Base-by-base conservation (phyloP, 2,888 invertebrate species). In the Lasioglossum oenotherae region DNA sequence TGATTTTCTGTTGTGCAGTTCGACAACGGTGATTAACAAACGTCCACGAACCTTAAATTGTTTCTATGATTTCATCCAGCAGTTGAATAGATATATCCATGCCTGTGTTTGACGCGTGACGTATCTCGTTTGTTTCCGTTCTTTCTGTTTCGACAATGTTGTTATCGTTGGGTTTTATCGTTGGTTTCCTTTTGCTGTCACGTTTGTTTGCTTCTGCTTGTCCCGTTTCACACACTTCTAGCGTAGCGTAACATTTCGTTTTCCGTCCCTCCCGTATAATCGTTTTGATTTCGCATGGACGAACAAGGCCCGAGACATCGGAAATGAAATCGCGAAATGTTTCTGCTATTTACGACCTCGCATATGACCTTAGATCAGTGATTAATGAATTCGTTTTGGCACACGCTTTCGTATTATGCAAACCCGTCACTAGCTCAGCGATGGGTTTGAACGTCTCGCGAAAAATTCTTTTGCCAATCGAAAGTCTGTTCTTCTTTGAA, bases 181-280 rank as follows among this genome's bases (percentile, higher is more conserved):
- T 44, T 16, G 23, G 23, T 44, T 64, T 53, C 19, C 16, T 73
- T 76, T 27, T 49, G 38, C 38, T 60, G 35, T 67, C 69, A 31
- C 31, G 31, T 31, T 31, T 31, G 31, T 49, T 82, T 14, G 80
- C 82, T 83, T 79, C 44, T 84, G 87, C 86, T 84, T 86, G 83
- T 74, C 80, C 80, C 75, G 27, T 49, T 74, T 60, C 46, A 81
- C 79, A 86, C 78, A 81, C 80, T 27, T 78, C 16, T 72, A 46
- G 46, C 81, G 44, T 72, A 80, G 77, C 69, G 87, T 46, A 78
- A 78, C 74, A 81, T 27, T 75, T 27, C 57, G 27, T 78, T 87
- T 77, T 44, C n/a, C 16, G 4, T 44, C 44, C 80, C 80, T 82
- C 78, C 64, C 38, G 60, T 80, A 60, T 80, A 60, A 49, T 72